Evolutionary conservation across 2,888 invertebrate species (phyloP), one percentile per base, ranked within the genome.

Genomic region (Eristalis arbustorum): DNA sequence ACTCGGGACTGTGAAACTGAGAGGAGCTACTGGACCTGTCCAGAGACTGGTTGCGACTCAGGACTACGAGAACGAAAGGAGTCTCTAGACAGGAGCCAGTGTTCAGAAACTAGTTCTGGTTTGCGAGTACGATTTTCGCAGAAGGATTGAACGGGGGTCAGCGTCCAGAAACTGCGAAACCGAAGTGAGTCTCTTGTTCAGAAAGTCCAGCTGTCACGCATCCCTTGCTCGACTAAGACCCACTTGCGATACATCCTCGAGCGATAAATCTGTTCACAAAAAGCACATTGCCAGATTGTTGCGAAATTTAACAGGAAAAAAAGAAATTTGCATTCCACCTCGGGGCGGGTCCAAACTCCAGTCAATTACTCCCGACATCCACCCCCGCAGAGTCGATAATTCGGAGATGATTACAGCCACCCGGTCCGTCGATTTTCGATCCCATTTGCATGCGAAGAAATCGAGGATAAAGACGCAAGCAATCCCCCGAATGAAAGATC

Each of bases 401-500:
- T 62, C 71, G 25, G n/a, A 59, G 4, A 42, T 31, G 25, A 22
- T 42, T 77, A 37, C 25, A 56, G 13, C 63, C 57, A 73, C 42
- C 25, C 63, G 8, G 13, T 1, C 13, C 37, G 10, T 37, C 37
- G 2, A 37, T 37, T 37, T 6, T 13, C 10, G 37, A 37, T 37
- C 37, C 37, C 18, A 49, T 49, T 49, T 49, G 49, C 49, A 49
- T 49, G 8, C 18, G 49, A 8, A 49, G 18, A 49, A 31, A 31
- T 31, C 8, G 59, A 69, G 69, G 76, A 71, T 71, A 71, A 66
- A 64, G 25, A 11, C 31, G 56, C 67, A 59, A 75, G 71, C 87
- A 87, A 75, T 85, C 76, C 72, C 73, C 78, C 75, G 75, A 68
- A 87, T 87, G 83, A 87, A 61, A 78, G 83, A 87, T 87, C 73